Conservation (phyloP, 2,888 invertebrate genomes). For the Mythimna loreyi region DNA sequence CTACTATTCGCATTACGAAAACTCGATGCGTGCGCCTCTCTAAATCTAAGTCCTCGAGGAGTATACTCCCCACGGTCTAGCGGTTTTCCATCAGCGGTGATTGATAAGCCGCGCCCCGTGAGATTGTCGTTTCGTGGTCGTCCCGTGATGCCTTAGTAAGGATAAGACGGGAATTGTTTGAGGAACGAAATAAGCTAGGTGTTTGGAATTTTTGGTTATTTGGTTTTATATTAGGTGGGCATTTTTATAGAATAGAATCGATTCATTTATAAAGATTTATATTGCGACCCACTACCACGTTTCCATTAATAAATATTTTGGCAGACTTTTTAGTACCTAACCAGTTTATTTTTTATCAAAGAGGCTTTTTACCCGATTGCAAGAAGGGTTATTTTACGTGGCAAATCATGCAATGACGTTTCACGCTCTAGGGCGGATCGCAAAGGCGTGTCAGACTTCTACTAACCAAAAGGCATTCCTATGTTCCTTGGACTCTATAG, state of each 20-base stretch:
- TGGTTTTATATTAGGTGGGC: background rate
- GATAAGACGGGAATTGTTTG: constrained; percentile 59
- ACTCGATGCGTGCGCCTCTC: constrained; percentile 49
- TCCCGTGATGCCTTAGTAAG: constrained; percentile 63
- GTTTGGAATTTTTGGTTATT: background rate
- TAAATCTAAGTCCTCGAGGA: constrained; percentile 58
- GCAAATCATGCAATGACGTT: too few species aligned
- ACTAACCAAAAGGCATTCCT: too few species aligned
- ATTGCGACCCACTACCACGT: too few species aligned
- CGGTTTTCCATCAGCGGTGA: constrained; percentile 82
- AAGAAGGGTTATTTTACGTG: too few species aligned
- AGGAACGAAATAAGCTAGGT: background rate
- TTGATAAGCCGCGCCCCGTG: constrained; percentile 81
- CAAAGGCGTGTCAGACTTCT: too few species aligned
- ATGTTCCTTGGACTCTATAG: too few species aligned
- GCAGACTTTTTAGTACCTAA: background rate
- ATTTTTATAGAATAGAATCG: too few species aligned
- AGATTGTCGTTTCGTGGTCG: constrained; percentile 71
- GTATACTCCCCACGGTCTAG: constrained; percentile 71
- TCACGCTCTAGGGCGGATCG: too few species aligned
- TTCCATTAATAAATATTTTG: background rate
- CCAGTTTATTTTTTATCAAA: background rate
- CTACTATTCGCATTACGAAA: constrained; percentile 22
- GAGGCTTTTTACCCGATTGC: too few species aligned
- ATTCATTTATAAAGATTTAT: too few species aligned